A percentile compares a stretch with the other conserved stretches of the same genome.
Evolutionary conservation across 2,113 vertebrate genomes (phyloP).

Genomic region (Phalacrocorax brasilianus): DNA sequence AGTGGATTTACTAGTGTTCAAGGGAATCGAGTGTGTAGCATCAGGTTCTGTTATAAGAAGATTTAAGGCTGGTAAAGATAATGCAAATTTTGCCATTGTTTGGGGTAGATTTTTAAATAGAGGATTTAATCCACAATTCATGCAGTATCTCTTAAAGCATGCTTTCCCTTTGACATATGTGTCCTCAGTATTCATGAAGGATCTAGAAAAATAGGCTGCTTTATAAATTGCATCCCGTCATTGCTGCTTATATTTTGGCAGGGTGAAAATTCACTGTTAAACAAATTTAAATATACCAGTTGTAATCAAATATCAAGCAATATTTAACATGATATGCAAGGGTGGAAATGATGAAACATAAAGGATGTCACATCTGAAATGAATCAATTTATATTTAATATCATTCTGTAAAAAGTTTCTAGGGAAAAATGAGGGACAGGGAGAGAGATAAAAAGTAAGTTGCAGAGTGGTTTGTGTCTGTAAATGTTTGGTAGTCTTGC

Average conservation of each 20-base stretch:
- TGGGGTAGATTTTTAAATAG: background rate
- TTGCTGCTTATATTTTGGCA: background rate
- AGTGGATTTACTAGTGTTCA: background rate
- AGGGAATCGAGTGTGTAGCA: background rate
- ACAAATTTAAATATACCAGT: background rate
- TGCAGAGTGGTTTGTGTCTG: background rate
- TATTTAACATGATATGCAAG: background rate
- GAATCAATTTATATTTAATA: background rate
- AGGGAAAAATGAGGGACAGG: background rate
- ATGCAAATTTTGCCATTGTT: background rate
- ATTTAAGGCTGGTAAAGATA: background rate
- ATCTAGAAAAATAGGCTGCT: background rate
- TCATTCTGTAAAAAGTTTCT: background rate
- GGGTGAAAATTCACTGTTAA: background rate
- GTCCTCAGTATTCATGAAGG: background rate
- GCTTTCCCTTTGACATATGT: background rate
- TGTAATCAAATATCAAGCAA: background rate
- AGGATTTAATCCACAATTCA: background rate
- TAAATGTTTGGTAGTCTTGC: background rate
- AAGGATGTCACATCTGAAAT: background rate
- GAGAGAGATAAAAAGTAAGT: background rate
- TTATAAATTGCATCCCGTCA: background rate
- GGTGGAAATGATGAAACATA: background rate
- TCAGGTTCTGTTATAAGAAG: background rate
- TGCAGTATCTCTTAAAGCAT: background rate